A percentile compares a stretch with the other conserved stretches of the same genome.
Evolutionary conservation across 2,113 vertebrate genomes (phyloP).

Genomic region (Proteles cristata): DNA sequence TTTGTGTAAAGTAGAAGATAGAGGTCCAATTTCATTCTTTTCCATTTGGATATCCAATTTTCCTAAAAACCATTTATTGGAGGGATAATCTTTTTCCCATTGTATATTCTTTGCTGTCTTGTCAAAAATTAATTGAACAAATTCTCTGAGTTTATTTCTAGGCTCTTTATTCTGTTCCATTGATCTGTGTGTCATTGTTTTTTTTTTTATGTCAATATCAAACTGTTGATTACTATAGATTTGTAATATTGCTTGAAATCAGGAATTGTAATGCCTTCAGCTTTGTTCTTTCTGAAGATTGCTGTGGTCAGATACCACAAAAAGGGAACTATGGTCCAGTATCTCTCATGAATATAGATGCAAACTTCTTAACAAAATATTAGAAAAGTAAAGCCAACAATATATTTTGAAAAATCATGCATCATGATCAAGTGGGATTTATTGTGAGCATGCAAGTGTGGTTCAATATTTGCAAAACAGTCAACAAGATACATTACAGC

Average conservation of each 20-base stretch:
- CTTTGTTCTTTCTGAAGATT: not conserved
- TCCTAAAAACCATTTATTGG: not conserved
- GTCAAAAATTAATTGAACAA: not conserved
- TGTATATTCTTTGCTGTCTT: not conserved
- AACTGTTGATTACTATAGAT: not conserved
- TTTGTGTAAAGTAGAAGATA: not conserved
- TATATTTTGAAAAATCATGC: not conserved
- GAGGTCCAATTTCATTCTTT: not conserved
- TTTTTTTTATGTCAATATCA: not conserved
- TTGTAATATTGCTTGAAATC: not conserved
- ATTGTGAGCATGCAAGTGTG: not conserved
- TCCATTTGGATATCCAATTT: not conserved
- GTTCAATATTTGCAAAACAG: not conserved
- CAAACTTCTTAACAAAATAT: not conserved
- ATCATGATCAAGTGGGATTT: not conserved
- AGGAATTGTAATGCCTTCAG: not conserved
- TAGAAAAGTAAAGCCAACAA: not conserved
- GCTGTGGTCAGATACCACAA: not conserved
- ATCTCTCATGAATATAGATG: not conserved
- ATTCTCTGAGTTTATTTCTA: not conserved
- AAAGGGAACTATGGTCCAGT: not conserved
- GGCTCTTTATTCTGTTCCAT: not conserved
- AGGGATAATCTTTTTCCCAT: not conserved
- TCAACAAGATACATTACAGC: not conserved
- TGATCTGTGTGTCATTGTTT: not conserved